A percentile compares a stretch with the other conserved stretches of the same genome.
Conservation (phyloP, 2,888 invertebrate species). For the Parnassius orleans region DNA sequence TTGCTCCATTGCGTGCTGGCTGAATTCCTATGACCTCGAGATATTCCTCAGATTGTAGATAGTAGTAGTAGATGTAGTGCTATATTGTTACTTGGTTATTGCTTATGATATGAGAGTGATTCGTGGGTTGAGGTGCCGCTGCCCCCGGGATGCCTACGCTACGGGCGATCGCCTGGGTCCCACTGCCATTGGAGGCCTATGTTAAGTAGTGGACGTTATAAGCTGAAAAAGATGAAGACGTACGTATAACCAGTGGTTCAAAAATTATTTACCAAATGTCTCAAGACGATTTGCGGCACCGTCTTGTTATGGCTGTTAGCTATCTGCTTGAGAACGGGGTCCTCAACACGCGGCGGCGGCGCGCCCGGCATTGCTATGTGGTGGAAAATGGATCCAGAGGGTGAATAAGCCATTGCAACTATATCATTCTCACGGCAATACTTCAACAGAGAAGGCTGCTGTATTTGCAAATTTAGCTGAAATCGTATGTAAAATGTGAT, state of each 20-base stretch:
- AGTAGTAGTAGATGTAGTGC: too few species aligned
- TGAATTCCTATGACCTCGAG: too few species aligned
- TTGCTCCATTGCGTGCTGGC: too few species aligned
- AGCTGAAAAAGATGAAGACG: too few species aligned
- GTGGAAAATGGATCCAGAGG: constrained; percentile 81
- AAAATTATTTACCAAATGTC: constrained; percentile 81
- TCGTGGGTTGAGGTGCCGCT: too few species aligned
- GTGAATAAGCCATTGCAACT: constrained; percentile 86
- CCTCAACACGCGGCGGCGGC: constrained; percentile 77
- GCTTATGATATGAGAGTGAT: too few species aligned
- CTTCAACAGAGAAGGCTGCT: constrained; percentile 84
- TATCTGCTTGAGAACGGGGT: constrained; percentile 76
- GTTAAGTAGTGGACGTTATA: too few species aligned
- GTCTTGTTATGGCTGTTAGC: constrained; percentile 83
- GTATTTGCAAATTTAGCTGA: constrained; percentile 83
- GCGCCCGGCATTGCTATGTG: constrained; percentile 67
- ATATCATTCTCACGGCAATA: constrained; percentile 85
- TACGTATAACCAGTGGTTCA: not conserved
- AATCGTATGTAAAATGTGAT: not conserved
- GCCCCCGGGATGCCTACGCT: too few species aligned
- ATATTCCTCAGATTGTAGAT: too few species aligned
- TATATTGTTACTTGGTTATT: too few species aligned
- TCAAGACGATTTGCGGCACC: constrained; percentile 82
- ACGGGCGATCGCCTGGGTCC: too few species aligned
- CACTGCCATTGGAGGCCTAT: too few species aligned